Percentiles rank a stretch among this genome's conserved stretches.
Conservation (phyloP, 2,113 vertebrate genomes). For the Epinephelus cyanopodus region DNA sequence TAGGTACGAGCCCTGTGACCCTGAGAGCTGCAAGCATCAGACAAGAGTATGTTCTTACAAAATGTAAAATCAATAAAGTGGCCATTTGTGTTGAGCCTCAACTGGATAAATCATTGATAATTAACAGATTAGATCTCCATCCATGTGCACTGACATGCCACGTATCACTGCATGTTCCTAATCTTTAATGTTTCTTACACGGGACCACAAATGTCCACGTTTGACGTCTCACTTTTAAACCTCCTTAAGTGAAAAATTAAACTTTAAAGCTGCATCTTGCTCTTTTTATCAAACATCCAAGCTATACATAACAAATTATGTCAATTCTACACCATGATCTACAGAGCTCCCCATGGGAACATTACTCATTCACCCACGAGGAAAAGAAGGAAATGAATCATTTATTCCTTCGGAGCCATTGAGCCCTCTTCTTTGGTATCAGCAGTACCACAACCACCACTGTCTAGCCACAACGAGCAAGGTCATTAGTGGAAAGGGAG, state of each 20-base stretch:
- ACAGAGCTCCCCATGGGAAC: constrained; percentile 7
- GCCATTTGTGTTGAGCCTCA: constrained; percentile 30
- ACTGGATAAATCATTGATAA: constrained; percentile 21
- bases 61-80: constrained; percentile 47
- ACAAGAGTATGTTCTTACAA: constrained; percentile 37
- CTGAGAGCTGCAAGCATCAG: constrained; percentile 23
- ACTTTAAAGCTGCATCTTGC: constrained; percentile 12
- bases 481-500: constrained; percentile 58
- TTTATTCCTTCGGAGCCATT: constrained; percentile 49
- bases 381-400: constrained; percentile 60
- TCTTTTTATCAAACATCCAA: constrained; percentile 15
- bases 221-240: background rate
- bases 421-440: constrained; percentile 27
- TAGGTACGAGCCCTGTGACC: background rate
- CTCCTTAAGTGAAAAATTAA: background rate
- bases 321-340: constrained; percentile 43
- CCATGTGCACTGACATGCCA: background rate
- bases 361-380: constrained; percentile 20
- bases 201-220: background rate
- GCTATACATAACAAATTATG: constrained; percentile 15
- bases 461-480: constrained; percentile 45
- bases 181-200: background rate
- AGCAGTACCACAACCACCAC: constrained; percentile 28
- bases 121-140: constrained; percentile 11
- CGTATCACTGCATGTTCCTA: background rate